phyloP scores from a whole-genome alignment of 2,888 invertebrate species.

The Abrostola tripartita region DNA sequence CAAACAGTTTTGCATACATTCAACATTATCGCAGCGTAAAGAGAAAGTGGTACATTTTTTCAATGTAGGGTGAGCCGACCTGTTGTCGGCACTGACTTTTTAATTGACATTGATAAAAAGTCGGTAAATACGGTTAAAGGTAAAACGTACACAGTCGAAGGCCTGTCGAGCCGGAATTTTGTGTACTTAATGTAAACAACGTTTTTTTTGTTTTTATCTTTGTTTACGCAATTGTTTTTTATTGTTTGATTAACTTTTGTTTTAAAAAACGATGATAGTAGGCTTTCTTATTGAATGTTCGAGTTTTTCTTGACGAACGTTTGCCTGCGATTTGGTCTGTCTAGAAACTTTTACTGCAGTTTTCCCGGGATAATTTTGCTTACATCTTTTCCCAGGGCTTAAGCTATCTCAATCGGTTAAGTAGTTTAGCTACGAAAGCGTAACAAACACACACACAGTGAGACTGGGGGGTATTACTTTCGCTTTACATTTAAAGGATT shows the following conservation, averaged over 20 bases:
- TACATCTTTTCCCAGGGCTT: too few relatives aligned
- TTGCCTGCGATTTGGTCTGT: not conserved
- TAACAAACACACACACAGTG: too few relatives aligned
- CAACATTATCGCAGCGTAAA: conserved; percentile 30
- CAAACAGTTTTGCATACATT: conserved; percentile 32
- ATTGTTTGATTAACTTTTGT: conserved; percentile 14
- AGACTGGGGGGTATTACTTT: not conserved
- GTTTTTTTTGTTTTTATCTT: conserved; percentile 12
- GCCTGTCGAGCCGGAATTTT: conserved; percentile 46
- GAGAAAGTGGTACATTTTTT: conserved; percentile 69
- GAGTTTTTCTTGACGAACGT: not conserved
- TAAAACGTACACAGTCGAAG: conserved; percentile 56
- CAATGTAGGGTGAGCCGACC: conserved; percentile 58
- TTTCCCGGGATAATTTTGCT: too few relatives aligned
- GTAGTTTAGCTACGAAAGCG: too few relatives aligned
- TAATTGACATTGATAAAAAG: conserved; percentile 74
- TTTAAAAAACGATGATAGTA: too few relatives aligned
- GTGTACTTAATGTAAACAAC: conserved; percentile 35
- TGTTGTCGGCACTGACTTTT: conserved; percentile 70
- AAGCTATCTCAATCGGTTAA: too few relatives aligned
- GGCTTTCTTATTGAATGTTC: not conserved
- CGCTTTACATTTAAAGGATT: not conserved
- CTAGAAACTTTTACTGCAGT: not conserved
- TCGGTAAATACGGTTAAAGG: conserved; percentile 59
- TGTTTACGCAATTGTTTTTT: conserved; percentile 4